Base-by-base conservation (phyloP, 2,797 vertebrate species). In the Melanotaenia maccullochi region DNA sequence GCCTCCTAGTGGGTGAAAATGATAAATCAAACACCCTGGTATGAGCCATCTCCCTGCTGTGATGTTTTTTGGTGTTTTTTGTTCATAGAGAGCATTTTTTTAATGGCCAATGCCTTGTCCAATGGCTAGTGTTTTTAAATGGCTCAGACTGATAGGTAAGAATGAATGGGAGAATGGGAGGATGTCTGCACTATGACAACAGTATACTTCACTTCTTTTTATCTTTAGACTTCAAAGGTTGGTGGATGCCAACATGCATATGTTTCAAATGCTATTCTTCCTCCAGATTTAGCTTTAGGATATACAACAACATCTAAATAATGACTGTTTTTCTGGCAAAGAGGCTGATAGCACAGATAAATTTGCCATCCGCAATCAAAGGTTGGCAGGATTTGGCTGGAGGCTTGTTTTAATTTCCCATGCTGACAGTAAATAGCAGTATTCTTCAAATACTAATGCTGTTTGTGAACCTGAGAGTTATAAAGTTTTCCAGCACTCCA, bases 71-170 rank as follows among this genome's bases (percentile, higher is more conserved):
- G 78, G 72, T 18, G 52, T 83, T 73, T 70, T 32, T 0, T 60
- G 62, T 75, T 87, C 84, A 70, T 58, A 72, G 49, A 59, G 58
- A 70, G 83, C 51, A n/a, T 61, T 76, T 69, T 73, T 71, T 84
- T 89, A 66, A 69, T 58, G 47, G 68, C 60, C 63, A 67, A 73
- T 75, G 80, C 73, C n/a, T 9, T 49, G 8, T 49, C 47, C n/a
- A 49, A 4, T 22, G 47, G 47, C 73, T 64, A 76, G 71, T 24
- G 3, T 72, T 80, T 77, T 76, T 76, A 52, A 80, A 73, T 28
- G 42, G 60, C 57, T 73, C 63, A 7, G 56, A 40, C 49, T 78
- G 70, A 76, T 71, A 86, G 68, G 22, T 12, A 33, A 24, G 35
- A 70, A 73, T 80, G 60, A 73, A 69, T 66, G 49, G 30, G 57